phyloP scores from a whole-genome alignment of 1,140 invertebrate species.

The Acromyrmex echinatior region DNA sequence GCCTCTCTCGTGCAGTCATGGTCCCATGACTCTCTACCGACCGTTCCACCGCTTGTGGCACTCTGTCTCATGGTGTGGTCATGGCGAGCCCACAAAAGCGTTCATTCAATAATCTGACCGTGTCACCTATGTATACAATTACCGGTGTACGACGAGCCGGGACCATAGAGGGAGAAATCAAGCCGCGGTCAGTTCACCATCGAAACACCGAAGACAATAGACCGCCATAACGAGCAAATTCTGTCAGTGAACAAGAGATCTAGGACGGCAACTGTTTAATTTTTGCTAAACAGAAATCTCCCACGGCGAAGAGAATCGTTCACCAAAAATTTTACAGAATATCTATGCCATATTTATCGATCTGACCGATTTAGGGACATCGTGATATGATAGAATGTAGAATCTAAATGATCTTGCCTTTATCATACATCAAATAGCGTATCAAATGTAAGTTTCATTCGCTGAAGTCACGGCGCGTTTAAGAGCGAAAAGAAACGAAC shows the following conservation, averaged over 20 bases:
- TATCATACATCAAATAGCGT: not conserved
- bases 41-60: slow-evolving; percentile 60
- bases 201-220: slow-evolving; percentile 57
- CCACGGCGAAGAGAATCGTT: not conserved
- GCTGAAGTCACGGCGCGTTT: slow-evolving; percentile 13
- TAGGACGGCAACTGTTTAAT: slow-evolving; percentile 8
- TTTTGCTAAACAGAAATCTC: slow-evolving; percentile 25
- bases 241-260: slow-evolving; percentile 36
- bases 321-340: not conserved
- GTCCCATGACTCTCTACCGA: slow-evolving; percentile 73
- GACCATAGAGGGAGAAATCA: slow-evolving; percentile 45
- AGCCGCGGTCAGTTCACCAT: slow-evolving; percentile 52
- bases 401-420: not conserved
- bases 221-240: slow-evolving; percentile 54
- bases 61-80: slow-evolving; percentile 72
- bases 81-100: slow-evolving; percentile 71
- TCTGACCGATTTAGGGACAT: not conserved
- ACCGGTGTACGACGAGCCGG: slow-evolving; percentile 18
- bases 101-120: slow-evolving; percentile 75
- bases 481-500: slow-evolving; percentile 26
- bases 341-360: not conserved
- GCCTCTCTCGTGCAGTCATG: slow-evolving; percentile 70
- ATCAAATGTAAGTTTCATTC: slow-evolving; percentile 51
- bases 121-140: slow-evolving; percentile 76
- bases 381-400: not conserved